Evolutionary conservation across 2,797 vertebrate genomes (phyloP), one percentile per base, ranked within the genome.

Genomic region (Chaetophractus vellerosus): DNA sequence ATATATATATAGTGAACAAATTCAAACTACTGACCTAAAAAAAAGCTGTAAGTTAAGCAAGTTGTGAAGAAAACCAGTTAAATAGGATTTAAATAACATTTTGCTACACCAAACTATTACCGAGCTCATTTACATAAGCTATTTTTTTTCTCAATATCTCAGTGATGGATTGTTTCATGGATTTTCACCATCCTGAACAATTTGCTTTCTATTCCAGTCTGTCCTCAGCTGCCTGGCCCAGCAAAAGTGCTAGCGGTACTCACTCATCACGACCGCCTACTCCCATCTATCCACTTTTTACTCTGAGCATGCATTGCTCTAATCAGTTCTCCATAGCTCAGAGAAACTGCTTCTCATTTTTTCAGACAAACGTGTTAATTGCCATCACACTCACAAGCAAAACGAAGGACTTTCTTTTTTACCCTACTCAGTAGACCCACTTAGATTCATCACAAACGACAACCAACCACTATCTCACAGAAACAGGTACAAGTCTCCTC

Each of bases 361-460:
- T 88, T 71, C 95, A 86, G 63, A 94, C 95, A 95, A 95, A 93
- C 21, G 63, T 93, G 92, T 88, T 92, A 85, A 96, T 95, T 96
- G 81, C 90, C 48, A 52, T 80, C 90, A 72, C 59, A 57, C 81
- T 88, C 82, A 5, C 15, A 86, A 74, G 57, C 90, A 92, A 90
- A 78, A 91, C 24, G 85, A 82, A 96, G 69, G 95, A 80, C 61
- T 94, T 86, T 68, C 61, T 23, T 88, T 95, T 68, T 52, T n/a
- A 57, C 64, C 68, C 81, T 63, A 14, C 61, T 80, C 80, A 23
- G 63, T 76, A 52, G 90, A 72, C 24, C 71, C 15, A 50, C 72
- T 68, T 55, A n/a, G 57, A 59, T 48, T 80, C 66, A 57, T 61
- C 75, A 68, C 45, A 79, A 24, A 83, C 75, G 19, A 45, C 48